Percentiles rank a stretch among this genome's conserved stretches.
phyloP scores from a whole-genome alignment of 2,113 vertebrate genomes.

The Lontra canadensis region DNA sequence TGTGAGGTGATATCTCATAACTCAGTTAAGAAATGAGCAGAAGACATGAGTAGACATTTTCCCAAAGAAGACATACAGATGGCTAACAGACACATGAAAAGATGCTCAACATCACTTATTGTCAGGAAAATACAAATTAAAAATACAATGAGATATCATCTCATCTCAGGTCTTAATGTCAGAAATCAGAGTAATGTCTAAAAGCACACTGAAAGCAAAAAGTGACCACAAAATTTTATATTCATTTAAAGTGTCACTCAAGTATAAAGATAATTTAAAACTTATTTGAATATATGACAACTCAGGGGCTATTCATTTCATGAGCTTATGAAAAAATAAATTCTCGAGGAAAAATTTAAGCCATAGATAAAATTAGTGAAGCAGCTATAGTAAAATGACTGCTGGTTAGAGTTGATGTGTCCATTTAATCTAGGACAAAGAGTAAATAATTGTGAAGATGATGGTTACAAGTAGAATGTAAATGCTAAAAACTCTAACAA shows the following conservation, averaged over 20 bases:
- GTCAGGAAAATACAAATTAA: neutral
- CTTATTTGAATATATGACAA: neutral
- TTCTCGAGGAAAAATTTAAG: neutral
- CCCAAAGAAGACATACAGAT: neutral
- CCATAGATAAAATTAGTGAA: neutral
- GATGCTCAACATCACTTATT: neutral
- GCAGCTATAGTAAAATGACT: neutral
- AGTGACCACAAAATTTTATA: neutral
- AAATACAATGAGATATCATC: neutral
- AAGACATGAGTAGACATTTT: neutral
- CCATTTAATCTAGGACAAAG: neutral
- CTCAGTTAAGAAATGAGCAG: neutral
- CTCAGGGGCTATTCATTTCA: neutral
- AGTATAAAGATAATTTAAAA: neutral
- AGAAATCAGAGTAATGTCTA: neutral
- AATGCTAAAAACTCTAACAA: neutral
- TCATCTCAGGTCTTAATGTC: neutral
- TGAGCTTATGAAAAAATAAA: neutral
- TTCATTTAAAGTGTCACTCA: neutral
- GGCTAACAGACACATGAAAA: neutral
- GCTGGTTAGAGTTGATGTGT: neutral
- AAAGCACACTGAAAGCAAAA: neutral
- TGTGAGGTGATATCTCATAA: neutral
- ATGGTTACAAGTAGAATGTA: neutral
- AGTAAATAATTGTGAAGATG: neutral